Percentiles rank a stretch among this genome's conserved stretches.
Evolutionary conservation across 2,797 vertebrate species (phyloP).

Genomic region (Girardinus metallicus): DNA sequence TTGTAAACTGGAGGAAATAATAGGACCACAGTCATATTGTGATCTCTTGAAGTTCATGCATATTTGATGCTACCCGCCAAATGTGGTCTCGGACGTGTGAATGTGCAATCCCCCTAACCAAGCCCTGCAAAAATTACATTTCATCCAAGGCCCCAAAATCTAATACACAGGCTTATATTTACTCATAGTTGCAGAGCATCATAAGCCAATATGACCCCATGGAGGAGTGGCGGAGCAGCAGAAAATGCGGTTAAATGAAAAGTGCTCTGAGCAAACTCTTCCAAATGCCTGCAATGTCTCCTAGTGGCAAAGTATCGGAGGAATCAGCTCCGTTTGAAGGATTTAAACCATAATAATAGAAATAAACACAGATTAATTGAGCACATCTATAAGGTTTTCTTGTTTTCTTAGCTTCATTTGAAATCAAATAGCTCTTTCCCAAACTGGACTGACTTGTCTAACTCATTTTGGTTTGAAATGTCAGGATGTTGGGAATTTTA

Average conservation of each 20-base stretch:
- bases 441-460: constrained; percentile 16
- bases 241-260: constrained; percentile 74
- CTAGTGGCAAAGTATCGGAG: constrained; percentile 15
- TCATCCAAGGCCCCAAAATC: constrained; percentile 72
- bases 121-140: constrained; percentile 76
- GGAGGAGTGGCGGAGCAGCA: constrained; percentile 47
- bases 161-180: constrained; percentile 79
- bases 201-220: constrained; percentile 76
- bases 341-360: constrained; percentile 17
- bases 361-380: constrained; percentile 31
- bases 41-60: constrained; percentile 71
- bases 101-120: constrained; percentile 68
- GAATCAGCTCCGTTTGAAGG: not conserved
- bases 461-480: constrained; percentile 14
- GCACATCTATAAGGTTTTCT: constrained; percentile 19
- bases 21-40: constrained; percentile 54
- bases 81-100: constrained; percentile 72
- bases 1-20: constrained; percentile 52
- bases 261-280: constrained; percentile 70
- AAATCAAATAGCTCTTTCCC: not conserved
- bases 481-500: constrained; percentile 21
- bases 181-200: constrained; percentile 75
- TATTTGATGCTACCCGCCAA: constrained; percentile 75
- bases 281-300: constrained; percentile 49
- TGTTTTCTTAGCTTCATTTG: constrained; percentile 10